Evolutionary conservation across 1,140 invertebrate species (phyloP), one percentile per base, ranked within the genome.

Genomic region (Protaetia brevitarsis): DNA sequence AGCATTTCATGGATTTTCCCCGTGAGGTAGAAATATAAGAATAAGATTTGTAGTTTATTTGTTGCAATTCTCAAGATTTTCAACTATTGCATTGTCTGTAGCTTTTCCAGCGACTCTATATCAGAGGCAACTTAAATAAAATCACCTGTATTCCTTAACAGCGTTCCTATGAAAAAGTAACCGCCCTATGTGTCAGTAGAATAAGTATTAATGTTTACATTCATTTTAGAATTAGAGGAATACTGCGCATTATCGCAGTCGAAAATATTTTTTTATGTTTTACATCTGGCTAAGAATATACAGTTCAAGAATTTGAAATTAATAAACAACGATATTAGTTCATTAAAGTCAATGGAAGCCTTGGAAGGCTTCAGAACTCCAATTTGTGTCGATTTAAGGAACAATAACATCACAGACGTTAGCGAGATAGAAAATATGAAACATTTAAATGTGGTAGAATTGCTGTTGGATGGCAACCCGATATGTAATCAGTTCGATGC

Each of bases 381-480:
- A 8, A 79, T 69, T 11, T 72, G 65, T 21, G 26, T 84, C 10
- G 82, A 84, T 72, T 68, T 84, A 2, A 78, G 82, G 8, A 69
- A 82, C 64, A 84, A 84, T 71, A 67, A 72, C 91, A 83, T 95
- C 66, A 82, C 80, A 67, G 84, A 85, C 41, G 73, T 92, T 0
- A 80, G 82, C 13, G 83, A 88, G 59, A 73, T 96, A 61, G 84
- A 91, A 37, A 74, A 80, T 5, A 73, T 96, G 10, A 88, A 89
- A 73, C 82, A 84, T 2, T 78, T 94, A 51, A 82, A 84, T 2
- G 76, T 96, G 2, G 80, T 86, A 57, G 90, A 94, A 74, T 73
- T 96, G 36, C 82, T 83, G 27, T 78, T 96, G 36, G 86, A 89
- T 76, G 89, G 88, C 66, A 96, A 96, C 81, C 89, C 91, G 1